Base-by-base conservation (phyloP, 2,888 invertebrate genomes). In the Venustoraphidia nigricollis region DNA sequence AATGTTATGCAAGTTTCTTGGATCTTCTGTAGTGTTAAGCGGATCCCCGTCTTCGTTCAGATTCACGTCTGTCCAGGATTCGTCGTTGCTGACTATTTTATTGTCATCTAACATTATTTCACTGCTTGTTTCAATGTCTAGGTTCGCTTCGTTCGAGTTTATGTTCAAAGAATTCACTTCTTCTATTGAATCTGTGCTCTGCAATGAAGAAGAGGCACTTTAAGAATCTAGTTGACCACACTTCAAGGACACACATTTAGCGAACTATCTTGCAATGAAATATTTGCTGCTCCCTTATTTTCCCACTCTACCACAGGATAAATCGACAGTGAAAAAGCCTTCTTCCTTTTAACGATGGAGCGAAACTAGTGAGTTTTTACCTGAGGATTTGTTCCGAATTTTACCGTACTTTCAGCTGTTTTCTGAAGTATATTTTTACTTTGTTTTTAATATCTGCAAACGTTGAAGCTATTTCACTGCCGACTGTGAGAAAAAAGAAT, bases 61-160 rank as follows among this genome's bases (percentile, higher is more conserved):
- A 64, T 91, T 92, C 39, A 92, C 91, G 61, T 92, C 91, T 1
- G 91, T 91, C 92, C 92, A 92, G 44, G 87, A 89, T 59, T 91
- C 91, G 59, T 91, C 91, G 55, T 81, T 81, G 53, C 77, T 78
- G 39, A 77, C 73, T 52, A 73, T 73, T 62, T 83, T 83, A 57
- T 81, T 83, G 59, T 84, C 84, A 53, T 83, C 83, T 44, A 79
- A 65, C 50, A 80, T 66, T 13, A 81, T 77, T 60, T 82, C 82
- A 57, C 77, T 80, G 50, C 77, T 79, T 0, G 80, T 79, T 60
- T 81, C 82, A 4, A 80, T 74, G 58, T 82, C 82, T 57, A 77
- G 75, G 50, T 81, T 82, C 8, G 81, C 81, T 60, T 83, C 83
- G 10, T 77, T 77, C 2, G 83, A 83, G 66, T 82, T 82, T 58